A percentile compares a stretch with the other conserved stretches of the same genome.
Conservation (phyloP, 2,888 invertebrate genomes). For the Hyppa rectilinea region DNA sequence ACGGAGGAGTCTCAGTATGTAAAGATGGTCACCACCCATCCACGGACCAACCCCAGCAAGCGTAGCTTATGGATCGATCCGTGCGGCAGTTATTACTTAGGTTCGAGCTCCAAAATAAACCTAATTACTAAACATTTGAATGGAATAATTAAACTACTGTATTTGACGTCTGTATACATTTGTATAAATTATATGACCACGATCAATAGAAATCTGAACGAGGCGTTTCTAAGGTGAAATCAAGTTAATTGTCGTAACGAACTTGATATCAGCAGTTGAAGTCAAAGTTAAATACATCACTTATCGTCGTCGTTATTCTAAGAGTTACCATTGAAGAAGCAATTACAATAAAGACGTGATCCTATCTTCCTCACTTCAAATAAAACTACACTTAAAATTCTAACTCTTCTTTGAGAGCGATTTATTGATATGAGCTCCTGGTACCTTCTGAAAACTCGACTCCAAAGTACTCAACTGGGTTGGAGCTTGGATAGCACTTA, state of each 20-base stretch:
- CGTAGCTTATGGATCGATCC: too few relatives aligned
- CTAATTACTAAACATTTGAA: not conserved
- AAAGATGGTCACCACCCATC: too few relatives aligned
- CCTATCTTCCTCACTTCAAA: not conserved
- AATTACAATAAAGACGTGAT: constrained; percentile 26
- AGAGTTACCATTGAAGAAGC: not conserved
- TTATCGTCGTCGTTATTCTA: constrained; percentile 16
- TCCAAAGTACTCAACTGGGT: not conserved
- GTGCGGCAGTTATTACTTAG: too few relatives aligned
- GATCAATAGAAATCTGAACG: not conserved
- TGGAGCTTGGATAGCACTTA: constrained; percentile 9
- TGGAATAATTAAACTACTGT: too few relatives aligned
- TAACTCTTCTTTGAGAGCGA: not conserved
- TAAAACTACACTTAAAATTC: constrained; percentile 12
- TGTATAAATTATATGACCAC: not conserved
- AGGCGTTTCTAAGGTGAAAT: not conserved
- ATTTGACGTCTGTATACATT: not conserved
- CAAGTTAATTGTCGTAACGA: constrained; percentile 4
- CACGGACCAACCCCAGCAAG: too few relatives aligned
- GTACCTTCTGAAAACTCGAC: constrained; percentile 1
- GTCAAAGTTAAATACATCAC: constrained; percentile 10
- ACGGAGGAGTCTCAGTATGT: too few relatives aligned
- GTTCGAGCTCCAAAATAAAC: too few relatives aligned
- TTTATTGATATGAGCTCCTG: constrained; percentile 28
- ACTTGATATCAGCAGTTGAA: not conserved